Percentiles rank a stretch among this genome's conserved stretches.
phyloP scores from a whole-genome alignment of 2,797 vertebrate genomes.

The Danio albolineatus region DNA sequence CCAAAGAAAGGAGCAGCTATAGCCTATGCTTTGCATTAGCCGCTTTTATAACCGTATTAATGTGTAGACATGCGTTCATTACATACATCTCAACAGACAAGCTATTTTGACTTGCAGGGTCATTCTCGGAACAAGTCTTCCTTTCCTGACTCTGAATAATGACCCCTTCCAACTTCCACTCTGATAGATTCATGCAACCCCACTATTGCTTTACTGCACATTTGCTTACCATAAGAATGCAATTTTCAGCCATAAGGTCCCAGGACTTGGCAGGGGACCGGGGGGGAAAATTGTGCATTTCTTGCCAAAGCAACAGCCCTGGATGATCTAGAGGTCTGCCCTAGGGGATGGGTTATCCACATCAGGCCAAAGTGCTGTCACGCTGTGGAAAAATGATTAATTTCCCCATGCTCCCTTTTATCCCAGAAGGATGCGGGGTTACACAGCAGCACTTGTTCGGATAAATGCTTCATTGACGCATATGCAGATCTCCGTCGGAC shows the following conservation, averaged over 20 bases:
- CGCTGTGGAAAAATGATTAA: conserved; percentile 79
- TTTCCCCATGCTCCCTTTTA: conserved; percentile 75
- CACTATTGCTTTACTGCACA: conserved; percentile 77
- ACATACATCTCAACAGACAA: conserved; percentile 26
- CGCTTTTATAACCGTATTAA: conserved; percentile 28
- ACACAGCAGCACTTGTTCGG: conserved; percentile 63
- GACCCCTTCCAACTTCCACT: conserved; percentile 67
- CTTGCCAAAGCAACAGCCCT: conserved; percentile 77
- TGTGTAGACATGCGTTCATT: conserved; percentile 44
- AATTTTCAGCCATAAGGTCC: conserved; percentile 82
- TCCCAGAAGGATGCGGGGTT: conserved; percentile 71
- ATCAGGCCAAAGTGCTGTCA: conserved; percentile 83
- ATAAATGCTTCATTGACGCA: conserved; percentile 72
- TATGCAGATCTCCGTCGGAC: conserved; percentile 73
- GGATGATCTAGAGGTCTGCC: conserved; percentile 80
- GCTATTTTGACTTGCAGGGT: conserved; percentile 42
- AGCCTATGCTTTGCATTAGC: conserved; percentile 6
- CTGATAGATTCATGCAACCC: conserved; percentile 73
- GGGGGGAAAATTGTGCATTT: conserved; percentile 66
- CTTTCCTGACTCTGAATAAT: conserved; percentile 67
- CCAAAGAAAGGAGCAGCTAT: neutral
- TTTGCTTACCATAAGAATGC: conserved; percentile 83
- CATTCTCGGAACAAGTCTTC: conserved; percentile 54
- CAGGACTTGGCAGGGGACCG: conserved; percentile 75
- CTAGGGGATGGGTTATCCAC: conserved; percentile 76